A percentile compares a stretch with the other conserved stretches of the same genome.
Conservation (phyloP, 2,113 vertebrate species). For the Myotis brandtii region DNA sequence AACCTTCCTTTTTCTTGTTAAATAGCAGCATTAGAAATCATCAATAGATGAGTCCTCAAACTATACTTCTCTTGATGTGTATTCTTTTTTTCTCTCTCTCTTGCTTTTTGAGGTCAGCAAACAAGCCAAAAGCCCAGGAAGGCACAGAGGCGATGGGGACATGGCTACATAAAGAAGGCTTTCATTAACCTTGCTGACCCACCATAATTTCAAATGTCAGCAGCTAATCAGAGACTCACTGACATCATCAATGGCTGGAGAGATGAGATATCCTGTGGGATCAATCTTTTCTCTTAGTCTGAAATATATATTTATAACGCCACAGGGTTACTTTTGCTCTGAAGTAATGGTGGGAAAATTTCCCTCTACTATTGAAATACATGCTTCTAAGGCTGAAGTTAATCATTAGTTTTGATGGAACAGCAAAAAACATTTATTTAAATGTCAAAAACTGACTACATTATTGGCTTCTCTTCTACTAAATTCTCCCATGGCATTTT, state of each 20-base stretch:
- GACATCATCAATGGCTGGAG: constrained; percentile 86
- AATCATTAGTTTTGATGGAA: constrained; percentile 80
- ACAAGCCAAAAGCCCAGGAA: constrained; percentile 74
- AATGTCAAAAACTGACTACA: constrained; percentile 77
- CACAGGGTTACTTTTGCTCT: constrained; percentile 36
- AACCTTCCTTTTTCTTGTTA: constrained; percentile 74
- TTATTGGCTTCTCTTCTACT: constrained; percentile 66
- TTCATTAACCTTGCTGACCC: constrained; percentile 87
- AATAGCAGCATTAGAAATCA: constrained; percentile 80
- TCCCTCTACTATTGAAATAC: constrained; percentile 75
- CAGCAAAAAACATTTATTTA: constrained; percentile 80
- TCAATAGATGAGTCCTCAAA: constrained; percentile 69
- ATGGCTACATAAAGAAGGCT: constrained; percentile 83
- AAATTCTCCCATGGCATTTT: constrained; percentile 71
- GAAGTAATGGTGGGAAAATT: constrained; percentile 67
- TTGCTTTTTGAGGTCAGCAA: constrained; percentile 80
- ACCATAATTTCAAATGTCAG: constrained; percentile 87
- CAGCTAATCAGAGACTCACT: constrained; percentile 86
- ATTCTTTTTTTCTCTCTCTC: constrained; percentile 78
- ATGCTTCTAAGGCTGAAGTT: constrained; percentile 74
- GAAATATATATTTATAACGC: constrained; percentile 78
- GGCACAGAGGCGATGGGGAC: constrained; percentile 64
- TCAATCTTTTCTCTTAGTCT: constrained; percentile 83
- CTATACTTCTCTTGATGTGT: constrained; percentile 43
- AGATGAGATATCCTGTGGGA: constrained; percentile 82